Base-by-base conservation (phyloP, 1,140 invertebrate species). In the Mya arenaria region DNA sequence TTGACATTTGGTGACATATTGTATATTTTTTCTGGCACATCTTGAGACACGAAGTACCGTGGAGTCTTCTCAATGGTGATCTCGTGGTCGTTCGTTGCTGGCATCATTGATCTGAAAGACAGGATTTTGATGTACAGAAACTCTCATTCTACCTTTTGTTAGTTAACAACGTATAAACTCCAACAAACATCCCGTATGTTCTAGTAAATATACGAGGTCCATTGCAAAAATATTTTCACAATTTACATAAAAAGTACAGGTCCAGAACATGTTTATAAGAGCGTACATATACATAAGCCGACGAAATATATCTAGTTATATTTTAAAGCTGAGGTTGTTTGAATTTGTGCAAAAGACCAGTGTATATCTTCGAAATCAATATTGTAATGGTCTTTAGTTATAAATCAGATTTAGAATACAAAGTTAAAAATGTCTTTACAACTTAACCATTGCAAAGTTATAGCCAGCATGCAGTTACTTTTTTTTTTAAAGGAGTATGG, bases 11-110 rank as follows among this genome's bases (percentile, higher is more conserved):
- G 95, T 89, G 97, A 97, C 97, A 98, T 97, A 58, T 95, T 94
- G 86, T 95, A 95, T 0, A 98, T 96, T 58, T 97, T 93, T 63
- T 94, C 93, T 0, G 97, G 97, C 1, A 96, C 97, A 83, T 96
- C 96, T 84, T 95, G 94, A 3, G 96, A 97, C 30, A 98, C 95
- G 93, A 98, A 98, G 89, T 98, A 98, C 41, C 96, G 97, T 0
- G 97, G 97, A 0, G 97, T 97, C 91, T 98, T 98, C 90, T 98
- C 97, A 94, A 98, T 97, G 1, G 97, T 98, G 19, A 98, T 94
- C 91, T 98, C 97, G 0, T 96, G 96, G 86, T 95, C 94, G 32
- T 96, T 92, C 5, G 97, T 97, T 23, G 95, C 94, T 8, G 97
- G 97, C 97, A 98, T 98, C 89, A 95, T 95, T 30, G 32, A 30